Conservation (phyloP, 2,113 vertebrate genomes). For the Terrapene triunguis region DNA sequence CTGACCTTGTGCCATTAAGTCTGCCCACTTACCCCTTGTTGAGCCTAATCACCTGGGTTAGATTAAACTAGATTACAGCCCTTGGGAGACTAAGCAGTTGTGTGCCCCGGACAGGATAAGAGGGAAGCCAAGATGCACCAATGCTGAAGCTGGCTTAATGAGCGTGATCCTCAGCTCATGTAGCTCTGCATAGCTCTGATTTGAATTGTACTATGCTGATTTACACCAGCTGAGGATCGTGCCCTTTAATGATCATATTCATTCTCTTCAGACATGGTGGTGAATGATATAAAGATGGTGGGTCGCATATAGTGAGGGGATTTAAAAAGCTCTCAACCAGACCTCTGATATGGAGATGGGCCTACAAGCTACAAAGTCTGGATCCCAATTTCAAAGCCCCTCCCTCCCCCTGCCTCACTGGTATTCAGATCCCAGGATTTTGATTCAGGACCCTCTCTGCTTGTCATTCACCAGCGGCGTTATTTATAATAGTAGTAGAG, state of each 20-base stretch:
- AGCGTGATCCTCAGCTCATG: background rate
- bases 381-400: background rate
- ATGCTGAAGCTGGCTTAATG: too few species aligned
- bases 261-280: slow-evolving; percentile 20
- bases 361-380: background rate
- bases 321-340: slow-evolving; percentile 21
- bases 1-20: background rate
- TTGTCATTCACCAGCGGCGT: background rate
- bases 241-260: slow-evolving; percentile 37
- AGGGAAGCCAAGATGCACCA: too few species aligned
- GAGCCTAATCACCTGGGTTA: too few species aligned
- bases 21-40: too few species aligned
- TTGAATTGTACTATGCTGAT: too few species aligned
- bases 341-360: background rate
- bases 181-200: background rate
- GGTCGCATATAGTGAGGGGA: background rate
- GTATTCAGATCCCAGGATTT: background rate
- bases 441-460: background rate
- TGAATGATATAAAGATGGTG: background rate
- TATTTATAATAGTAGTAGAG: background rate
- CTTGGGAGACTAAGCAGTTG: too few species aligned
- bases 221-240: background rate
- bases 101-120: too few species aligned
- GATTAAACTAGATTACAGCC: too few species aligned
- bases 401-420: too few species aligned